Conservation (phyloP, 2,113 vertebrate genomes). For the Scomber scombrus region DNA sequence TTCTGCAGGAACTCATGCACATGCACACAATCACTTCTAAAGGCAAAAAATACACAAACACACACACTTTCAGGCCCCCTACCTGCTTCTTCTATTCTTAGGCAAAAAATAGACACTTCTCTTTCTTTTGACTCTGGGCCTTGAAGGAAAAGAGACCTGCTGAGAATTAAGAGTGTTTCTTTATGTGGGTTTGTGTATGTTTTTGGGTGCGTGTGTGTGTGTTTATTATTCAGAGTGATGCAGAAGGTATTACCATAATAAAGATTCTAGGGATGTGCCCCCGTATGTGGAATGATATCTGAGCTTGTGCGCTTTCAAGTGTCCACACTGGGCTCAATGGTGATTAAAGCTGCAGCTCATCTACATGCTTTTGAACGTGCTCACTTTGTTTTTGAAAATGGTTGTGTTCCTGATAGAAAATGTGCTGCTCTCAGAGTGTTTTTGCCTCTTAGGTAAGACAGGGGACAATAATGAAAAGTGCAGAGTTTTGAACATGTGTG, state of each 20-base stretch:
- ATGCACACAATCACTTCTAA: conserved; percentile 38
- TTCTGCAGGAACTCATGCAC: conserved; percentile 48
- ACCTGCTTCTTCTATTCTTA: conserved; percentile 38
- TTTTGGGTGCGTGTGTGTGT: conserved; percentile 83
- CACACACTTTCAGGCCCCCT: conserved; percentile 29
- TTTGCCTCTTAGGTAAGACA: conserved; percentile 58
- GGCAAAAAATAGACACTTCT: conserved; percentile 30
- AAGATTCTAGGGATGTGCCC: conserved; percentile 37
- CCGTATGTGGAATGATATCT: conserved; percentile 52
- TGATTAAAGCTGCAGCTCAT: conserved; percentile 55
- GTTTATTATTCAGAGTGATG: conserved; percentile 91
- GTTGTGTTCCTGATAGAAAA: neutral
- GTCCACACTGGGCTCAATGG: conserved; percentile 43
- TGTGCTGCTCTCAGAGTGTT: conserved; percentile 12
- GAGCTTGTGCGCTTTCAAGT: conserved; percentile 54
- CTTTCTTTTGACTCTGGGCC: conserved; percentile 28
- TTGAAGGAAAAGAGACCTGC: conserved; percentile 57
- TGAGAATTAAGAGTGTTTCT: conserved; percentile 85
- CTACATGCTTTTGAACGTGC: conserved; percentile 39
- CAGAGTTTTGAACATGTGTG: conserved; percentile 19
- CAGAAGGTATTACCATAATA: conserved; percentile 89
- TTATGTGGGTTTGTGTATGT: conserved; percentile 87
- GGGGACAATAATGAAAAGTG: conserved; percentile 64
- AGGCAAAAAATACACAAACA: conserved; percentile 32
- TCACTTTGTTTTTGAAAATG: conserved; percentile 41